Evolutionary conservation across 2,797 vertebrate genomes (phyloP).

Genomic region (Adrianichthys oophorus): DNA sequence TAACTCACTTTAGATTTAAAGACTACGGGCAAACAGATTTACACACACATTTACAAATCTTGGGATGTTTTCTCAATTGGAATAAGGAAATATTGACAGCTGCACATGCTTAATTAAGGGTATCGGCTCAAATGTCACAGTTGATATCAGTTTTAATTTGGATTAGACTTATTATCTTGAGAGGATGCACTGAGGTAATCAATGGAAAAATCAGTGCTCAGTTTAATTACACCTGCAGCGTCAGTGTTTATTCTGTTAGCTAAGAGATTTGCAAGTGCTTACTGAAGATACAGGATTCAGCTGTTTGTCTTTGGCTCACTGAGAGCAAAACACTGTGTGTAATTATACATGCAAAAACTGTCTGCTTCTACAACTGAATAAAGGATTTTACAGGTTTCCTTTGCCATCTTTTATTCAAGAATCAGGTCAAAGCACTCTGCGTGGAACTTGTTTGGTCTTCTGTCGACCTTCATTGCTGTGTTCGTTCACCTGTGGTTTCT

Average conservation of each 20-base stretch:
- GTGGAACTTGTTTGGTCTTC: too few relatives aligned
- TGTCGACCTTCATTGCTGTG: too few relatives aligned
- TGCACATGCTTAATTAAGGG: slow-evolving; percentile 45
- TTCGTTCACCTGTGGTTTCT: too few relatives aligned
- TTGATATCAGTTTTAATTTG: slow-evolving; percentile 52
- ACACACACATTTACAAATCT: too few relatives aligned
- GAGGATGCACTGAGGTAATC: slow-evolving; percentile 26
- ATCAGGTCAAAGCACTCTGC: too few relatives aligned
- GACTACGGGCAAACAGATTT: too few relatives aligned
- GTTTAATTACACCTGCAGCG: slow-evolving; percentile 47
- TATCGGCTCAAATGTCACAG: slow-evolving; percentile 53
- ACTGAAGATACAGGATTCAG: slow-evolving; percentile 14
- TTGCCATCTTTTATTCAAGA: too few relatives aligned
- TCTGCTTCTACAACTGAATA: too few relatives aligned
- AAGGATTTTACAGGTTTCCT: too few relatives aligned
- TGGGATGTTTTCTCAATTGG: slow-evolving; percentile 29
- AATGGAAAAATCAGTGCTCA: slow-evolving; percentile 38
- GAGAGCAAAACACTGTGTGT: background rate
- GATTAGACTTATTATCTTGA: slow-evolving; percentile 44
- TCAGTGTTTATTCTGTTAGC: slow-evolving; percentile 33
- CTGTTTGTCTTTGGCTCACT: slow-evolving; percentile 4
- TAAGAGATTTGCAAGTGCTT: slow-evolving; percentile 11
- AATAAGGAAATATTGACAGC: slow-evolving; percentile 32
- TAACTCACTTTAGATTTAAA: too few relatives aligned
- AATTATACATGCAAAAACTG: too few relatives aligned